Conservation (phyloP, 2,888 invertebrate species). For the Aradus depressus region DNA sequence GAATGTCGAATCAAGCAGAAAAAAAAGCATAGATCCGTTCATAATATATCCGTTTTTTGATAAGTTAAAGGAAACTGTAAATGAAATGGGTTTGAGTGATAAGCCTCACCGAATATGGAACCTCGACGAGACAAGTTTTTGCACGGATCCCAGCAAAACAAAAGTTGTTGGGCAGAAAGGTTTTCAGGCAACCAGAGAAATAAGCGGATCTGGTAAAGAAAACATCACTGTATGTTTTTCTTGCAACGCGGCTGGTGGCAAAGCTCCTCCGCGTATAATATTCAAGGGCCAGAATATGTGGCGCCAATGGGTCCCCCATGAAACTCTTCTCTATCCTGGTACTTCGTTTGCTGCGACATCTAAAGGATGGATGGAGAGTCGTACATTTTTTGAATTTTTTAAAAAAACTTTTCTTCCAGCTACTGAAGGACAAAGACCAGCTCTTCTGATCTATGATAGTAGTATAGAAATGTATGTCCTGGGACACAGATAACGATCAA, state of each 20-base stretch:
- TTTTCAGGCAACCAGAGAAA: conserved; percentile 23
- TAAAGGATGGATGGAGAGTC: too few relatives aligned
- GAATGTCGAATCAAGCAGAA: conserved; percentile 34
- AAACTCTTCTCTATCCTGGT: conserved; percentile 29
- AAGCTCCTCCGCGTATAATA: conserved; percentile 34
- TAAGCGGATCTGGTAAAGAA: conserved; percentile 33
- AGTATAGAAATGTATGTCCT: too few relatives aligned
- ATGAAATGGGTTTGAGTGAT: too few relatives aligned
- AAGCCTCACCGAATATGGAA: not conserved
- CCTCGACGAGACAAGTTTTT: conserved; percentile 2
- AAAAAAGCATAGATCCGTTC: conserved; percentile 30
- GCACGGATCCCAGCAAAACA: conserved; percentile 2
- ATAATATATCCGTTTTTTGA: conserved; percentile 31
- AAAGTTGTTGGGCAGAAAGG: conserved; percentile 7
- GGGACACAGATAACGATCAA: too few relatives aligned
- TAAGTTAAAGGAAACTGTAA: too few relatives aligned
- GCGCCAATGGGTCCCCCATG: conserved; percentile 34
- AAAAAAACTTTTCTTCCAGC: too few relatives aligned
- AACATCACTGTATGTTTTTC: conserved; percentile 32
- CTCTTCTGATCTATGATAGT: too few relatives aligned
- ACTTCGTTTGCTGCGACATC: conserved; percentile 31
- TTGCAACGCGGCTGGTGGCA: conserved; percentile 29
- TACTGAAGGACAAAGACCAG: too few relatives aligned
- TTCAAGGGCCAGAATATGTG: conserved; percentile 35
- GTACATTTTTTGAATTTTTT: too few relatives aligned